Evolutionary conservation across 92 coral and sea anemone species (phyloP).

Genomic region (Umimayanthus chanpuru): DNA sequence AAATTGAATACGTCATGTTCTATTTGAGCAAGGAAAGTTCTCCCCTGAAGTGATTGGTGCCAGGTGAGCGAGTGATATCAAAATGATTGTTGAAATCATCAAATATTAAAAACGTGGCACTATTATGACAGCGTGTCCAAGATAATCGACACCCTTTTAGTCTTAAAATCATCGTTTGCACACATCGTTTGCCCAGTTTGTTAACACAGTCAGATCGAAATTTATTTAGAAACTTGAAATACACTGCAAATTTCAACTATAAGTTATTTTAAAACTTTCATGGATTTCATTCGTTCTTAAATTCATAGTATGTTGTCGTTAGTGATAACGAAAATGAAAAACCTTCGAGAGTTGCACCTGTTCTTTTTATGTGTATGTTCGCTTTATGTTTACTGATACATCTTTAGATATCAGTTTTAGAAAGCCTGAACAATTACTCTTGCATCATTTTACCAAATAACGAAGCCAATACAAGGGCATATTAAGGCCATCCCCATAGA

Average conservation of each 20-base stretch:
- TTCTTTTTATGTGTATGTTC: neutral
- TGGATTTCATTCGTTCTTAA: neutral
- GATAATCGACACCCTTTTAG: neutral
- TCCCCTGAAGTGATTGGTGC: conserved; percentile 26
- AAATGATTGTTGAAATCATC: neutral
- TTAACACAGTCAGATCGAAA: neutral
- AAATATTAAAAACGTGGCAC: neutral
- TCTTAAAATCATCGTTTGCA: too few relatives aligned
- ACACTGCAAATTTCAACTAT: neutral
- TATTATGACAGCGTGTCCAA: conserved; percentile 4
- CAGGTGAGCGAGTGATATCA: neutral
- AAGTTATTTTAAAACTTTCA: neutral
- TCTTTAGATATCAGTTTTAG: neutral
- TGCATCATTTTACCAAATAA: neutral
- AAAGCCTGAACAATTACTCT: neutral
- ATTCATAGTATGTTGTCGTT: neutral
- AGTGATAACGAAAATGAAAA: neutral
- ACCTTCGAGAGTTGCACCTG: conserved; percentile 1
- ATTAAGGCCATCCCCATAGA: too few relatives aligned
- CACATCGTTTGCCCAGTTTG: neutral
- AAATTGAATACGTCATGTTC: conserved; percentile 21
- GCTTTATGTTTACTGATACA: neutral
- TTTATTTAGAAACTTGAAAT: neutral
- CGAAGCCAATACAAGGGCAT: neutral
- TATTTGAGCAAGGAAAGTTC: conserved; percentile 21